Evolutionary conservation across 2,113 vertebrate species (phyloP).

Genomic region (Corythornis vintsioides): DNA sequence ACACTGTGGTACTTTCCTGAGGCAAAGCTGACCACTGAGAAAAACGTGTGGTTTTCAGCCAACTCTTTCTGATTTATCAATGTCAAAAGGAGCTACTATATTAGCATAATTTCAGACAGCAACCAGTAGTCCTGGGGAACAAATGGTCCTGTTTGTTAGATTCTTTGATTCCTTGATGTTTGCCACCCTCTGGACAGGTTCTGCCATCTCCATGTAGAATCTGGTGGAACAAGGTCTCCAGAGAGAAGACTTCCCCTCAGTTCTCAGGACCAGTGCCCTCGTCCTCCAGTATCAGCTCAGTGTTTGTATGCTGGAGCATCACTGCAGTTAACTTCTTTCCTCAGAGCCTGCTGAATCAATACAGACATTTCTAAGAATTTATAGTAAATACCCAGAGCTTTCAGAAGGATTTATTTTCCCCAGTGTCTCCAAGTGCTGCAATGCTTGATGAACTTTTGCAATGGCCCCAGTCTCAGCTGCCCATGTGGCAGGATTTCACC

Average conservation of each 20-base stretch:
- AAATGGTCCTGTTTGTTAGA: background rate
- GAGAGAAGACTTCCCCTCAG: background rate
- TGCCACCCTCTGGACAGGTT: background rate
- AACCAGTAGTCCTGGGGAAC: background rate
- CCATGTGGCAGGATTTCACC: background rate
- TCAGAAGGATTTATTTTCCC: background rate
- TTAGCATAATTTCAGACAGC: background rate
- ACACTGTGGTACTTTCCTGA: background rate
- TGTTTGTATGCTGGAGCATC: background rate
- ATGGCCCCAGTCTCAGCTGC: background rate
- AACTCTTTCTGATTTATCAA: background rate
- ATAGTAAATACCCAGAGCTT: background rate
- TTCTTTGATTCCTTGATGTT: background rate
- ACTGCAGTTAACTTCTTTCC: background rate
- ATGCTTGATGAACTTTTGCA: background rate
- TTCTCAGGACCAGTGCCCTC: fast-evolving
- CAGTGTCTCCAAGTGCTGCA: fast-evolving
- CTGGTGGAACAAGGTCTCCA: background rate
- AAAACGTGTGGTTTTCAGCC: background rate
- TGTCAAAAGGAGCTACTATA: background rate
- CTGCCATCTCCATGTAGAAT: background rate
- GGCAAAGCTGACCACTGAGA: background rate
- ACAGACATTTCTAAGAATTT: background rate
- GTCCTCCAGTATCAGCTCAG: background rate
- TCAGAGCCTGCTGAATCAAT: background rate